Conservation (phyloP, 2,888 invertebrate species). For the Dasypogon diadema region DNA sequence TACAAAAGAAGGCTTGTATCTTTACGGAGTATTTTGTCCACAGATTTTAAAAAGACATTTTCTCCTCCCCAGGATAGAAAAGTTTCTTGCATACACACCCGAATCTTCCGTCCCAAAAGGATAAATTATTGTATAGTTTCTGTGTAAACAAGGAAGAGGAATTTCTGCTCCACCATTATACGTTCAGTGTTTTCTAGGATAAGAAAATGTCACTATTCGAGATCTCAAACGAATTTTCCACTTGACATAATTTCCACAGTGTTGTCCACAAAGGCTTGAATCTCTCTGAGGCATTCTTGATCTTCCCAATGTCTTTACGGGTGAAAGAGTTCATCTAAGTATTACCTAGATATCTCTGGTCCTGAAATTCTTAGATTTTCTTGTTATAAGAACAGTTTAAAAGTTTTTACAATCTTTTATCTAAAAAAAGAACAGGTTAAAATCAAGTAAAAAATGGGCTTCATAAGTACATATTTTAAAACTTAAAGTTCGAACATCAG, state of each 20-base stretch:
- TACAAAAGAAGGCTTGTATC: not conserved
- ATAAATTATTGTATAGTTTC: slow-evolving; percentile 38
- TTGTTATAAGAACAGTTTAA: not conserved
- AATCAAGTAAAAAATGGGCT: no score
- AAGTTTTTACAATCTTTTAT: no score
- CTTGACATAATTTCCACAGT: slow-evolving; percentile 42
- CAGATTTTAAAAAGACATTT: not conserved
- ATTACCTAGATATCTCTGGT: not conserved
- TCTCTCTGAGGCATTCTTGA: slow-evolving; percentile 4
- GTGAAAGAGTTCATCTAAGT: not conserved
- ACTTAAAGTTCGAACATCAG: no score
- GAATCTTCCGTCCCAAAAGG: slow-evolving; percentile 36
- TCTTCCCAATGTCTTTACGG: not conserved
- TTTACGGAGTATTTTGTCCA: not conserved
- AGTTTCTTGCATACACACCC: slow-evolving; percentile 12
- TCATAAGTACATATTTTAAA: no score
- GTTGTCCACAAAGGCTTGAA: slow-evolving; percentile 2
- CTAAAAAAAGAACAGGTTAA: no score
- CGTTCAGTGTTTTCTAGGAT: slow-evolving; percentile 20
- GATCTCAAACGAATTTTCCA: slow-evolving; percentile 40
- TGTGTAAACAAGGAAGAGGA: slow-evolving; percentile 35
- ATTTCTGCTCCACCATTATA: not conserved
- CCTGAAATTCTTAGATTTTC: not conserved
- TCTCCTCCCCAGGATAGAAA: not conserved
- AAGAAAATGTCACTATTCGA: slow-evolving; percentile 35